These are phyloP conservation scores for Chamaedrilus cognettii DNA, from an alignment of 2,888 invertebrate genomes.

Conservation along the genomic window DNA sequence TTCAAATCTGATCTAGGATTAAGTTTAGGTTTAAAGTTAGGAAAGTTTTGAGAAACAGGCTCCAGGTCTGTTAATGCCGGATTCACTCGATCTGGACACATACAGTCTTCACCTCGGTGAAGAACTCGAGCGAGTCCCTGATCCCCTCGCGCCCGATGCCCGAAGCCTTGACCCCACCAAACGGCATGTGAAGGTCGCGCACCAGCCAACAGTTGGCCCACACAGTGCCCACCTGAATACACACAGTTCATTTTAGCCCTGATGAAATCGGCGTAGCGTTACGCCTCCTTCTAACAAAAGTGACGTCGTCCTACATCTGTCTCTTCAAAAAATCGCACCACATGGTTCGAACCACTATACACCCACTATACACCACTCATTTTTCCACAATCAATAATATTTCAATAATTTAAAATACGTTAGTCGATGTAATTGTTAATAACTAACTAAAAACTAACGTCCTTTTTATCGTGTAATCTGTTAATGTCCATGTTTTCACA, in stretches of 20 bases:
- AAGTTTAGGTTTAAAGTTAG: too few relatives aligned
- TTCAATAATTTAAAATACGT: too few relatives aligned
- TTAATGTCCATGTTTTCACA: too few relatives aligned
- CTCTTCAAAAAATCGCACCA: constrained; percentile 62
- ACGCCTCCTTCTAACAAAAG: too few relatives aligned
- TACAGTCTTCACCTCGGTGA: constrained; percentile 63
- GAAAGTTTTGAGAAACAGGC: too few relatives aligned
- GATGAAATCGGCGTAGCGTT: too few relatives aligned
- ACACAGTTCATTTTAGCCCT: neutral
- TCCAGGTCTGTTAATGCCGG: too few relatives aligned
- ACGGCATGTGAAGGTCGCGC: constrained; percentile 65
- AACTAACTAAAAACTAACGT: too few relatives aligned
- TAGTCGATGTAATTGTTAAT: too few relatives aligned
- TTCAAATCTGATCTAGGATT: too few relatives aligned
- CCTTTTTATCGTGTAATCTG: too few relatives aligned
- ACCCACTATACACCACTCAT: constrained; percentile 63
- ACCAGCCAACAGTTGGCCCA: constrained; percentile 66
- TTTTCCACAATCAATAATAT: constrained; percentile 61
- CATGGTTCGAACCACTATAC: constrained; percentile 64
- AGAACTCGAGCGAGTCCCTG: constrained; percentile 64
- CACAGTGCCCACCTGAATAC: constrained; percentile 62
- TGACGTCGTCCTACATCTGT: too few relatives aligned
- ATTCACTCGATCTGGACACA: constrained; percentile 31
- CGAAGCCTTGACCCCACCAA: constrained; percentile 64
- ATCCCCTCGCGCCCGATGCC: constrained; percentile 64